Base-by-base conservation (phyloP, 1,140 invertebrate species). In the Dendrolimus kikuchii region DNA sequence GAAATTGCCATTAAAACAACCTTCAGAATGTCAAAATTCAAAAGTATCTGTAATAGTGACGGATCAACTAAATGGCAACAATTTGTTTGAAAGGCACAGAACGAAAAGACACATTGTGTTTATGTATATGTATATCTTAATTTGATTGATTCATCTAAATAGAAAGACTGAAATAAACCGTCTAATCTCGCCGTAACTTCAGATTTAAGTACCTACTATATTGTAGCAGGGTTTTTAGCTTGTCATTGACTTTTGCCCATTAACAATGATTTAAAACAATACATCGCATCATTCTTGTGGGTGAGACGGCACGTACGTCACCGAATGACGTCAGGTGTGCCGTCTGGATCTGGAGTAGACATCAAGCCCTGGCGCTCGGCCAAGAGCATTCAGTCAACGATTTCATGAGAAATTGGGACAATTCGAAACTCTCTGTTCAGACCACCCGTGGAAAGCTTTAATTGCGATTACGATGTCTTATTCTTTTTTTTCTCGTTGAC, bases 301-400 rank as follows among this genome's bases (percentile, higher is more conserved):
- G 44, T 52, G 56, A 59, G 45, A 51, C 53, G 46, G 59, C 55
- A 45, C 5, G 49, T 69, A 75, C 74, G 74, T 74, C 62, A 72
- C 10, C 5, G 51, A n/a, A 55, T 79, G 74, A 81, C 80, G 78
- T 86, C 65, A 72, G 59, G 46, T 60, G 64, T 62, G 64, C 73
- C 67, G 80, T 80, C 81, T 81, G 80, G 80, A 74, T 81, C 73
- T 77, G 75, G 77, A 81, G 81, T 86, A 83, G 82, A 86, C 80
- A 75, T 77, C 72, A 72, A 57, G 38, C 42, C 41, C 64, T 83
- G 82, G 80, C 82, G 49, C 51, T 37, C 41, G 39, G 67, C 80
- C 82, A 86, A 82, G 68, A 81, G 66, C 74, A 83, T 77, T 82
- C 74, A 82, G 72, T 81, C 70, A 74, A 69, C 68, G 62, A 71